Percentiles rank a stretch among this genome's conserved stretches.
These are phyloP conservation scores for Mythimna albipuncta DNA, from an alignment of 2,888 invertebrate genomes.

Conservation along the genomic window DNA sequence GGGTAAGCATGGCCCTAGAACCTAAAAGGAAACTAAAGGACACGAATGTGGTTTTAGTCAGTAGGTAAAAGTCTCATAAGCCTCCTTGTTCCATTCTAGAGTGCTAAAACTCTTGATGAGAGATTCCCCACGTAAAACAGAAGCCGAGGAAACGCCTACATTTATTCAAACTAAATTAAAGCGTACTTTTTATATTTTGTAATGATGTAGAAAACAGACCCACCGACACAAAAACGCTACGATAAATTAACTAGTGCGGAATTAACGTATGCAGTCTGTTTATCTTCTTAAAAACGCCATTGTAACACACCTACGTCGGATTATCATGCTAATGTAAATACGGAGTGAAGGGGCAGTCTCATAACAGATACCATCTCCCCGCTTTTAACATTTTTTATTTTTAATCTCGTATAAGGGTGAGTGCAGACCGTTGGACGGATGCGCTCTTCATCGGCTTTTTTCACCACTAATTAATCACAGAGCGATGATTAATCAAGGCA, in stretches of 20 bases:
- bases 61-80: too few relatives aligned
- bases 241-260: conserved; percentile 46
- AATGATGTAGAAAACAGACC: conserved; percentile 12
- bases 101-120: too few relatives aligned
- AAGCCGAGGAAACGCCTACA: neutral
- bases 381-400: conserved; percentile 66
- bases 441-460: conserved; percentile 76
- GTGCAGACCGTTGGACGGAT: conserved; percentile 72
- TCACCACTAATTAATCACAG: conserved; percentile 84
- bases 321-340: conserved; percentile 64
- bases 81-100: too few relatives aligned
- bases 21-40: too few relatives aligned
- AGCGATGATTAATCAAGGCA: conserved; percentile 85
- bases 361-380: conserved; percentile 67
- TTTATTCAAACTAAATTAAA: conserved; percentile 6
- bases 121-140: too few relatives aligned
- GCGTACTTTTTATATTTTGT: neutral
- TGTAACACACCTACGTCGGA: conserved; percentile 53
- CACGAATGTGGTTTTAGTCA: too few relatives aligned
- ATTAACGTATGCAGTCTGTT: conserved; percentile 37
- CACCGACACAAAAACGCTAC: conserved; percentile 8
- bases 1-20: too few relatives aligned
- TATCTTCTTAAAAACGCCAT: conserved; percentile 50
- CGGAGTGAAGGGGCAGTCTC: conserved; percentile 69
- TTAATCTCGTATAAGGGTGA: conserved; percentile 71